These are phyloP conservation scores for Imbricaverruca yamaguchii DNA, from an alignment of 2,888 invertebrate species.

Conservation along the genomic window DNA sequence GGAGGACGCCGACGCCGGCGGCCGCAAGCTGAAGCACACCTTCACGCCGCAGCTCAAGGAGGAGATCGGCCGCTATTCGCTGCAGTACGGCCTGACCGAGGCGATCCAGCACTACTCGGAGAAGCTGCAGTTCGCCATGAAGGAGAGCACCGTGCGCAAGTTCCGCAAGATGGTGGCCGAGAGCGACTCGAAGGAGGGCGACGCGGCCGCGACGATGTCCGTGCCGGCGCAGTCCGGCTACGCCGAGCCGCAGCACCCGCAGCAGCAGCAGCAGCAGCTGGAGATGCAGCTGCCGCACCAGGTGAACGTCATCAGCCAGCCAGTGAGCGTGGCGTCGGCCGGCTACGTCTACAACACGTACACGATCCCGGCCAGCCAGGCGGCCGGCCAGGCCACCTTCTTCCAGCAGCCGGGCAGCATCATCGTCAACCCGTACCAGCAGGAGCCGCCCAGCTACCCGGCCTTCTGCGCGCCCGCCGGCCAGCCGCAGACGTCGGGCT, in stretches of 20 bases:
- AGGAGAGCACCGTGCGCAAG: slow-evolving; percentile 36
- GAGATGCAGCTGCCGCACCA: slow-evolving; percentile 15
- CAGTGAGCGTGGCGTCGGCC: slow-evolving; percentile 24
- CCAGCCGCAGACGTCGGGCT: background rate
- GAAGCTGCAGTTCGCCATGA: slow-evolving; percentile 35
- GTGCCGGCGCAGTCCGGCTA: background rate
- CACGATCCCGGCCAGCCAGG: slow-evolving; percentile 18
- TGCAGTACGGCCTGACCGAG: slow-evolving; percentile 34
- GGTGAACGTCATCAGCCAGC: slow-evolving; percentile 25
- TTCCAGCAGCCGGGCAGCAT: background rate
- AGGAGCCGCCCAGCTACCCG: slow-evolving; percentile 5
- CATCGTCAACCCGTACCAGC: slow-evolving; percentile 14
- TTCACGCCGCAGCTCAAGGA: slow-evolving; percentile 35
- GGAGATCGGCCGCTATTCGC: slow-evolving; percentile 36
- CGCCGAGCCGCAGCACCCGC: background rate
- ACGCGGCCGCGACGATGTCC: background rate
- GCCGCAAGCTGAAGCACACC: slow-evolving; percentile 22
- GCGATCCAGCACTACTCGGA: slow-evolving; percentile 36
- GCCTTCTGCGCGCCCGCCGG: slow-evolving; percentile 6
- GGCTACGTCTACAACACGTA: slow-evolving; percentile 17
- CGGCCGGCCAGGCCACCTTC: slow-evolving; percentile 12
- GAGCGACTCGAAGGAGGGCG: slow-evolving; percentile 15
- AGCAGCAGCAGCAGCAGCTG: background rate
- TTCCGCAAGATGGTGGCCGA: slow-evolving; percentile 35
- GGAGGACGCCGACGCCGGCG: slow-evolving; percentile 19